Evolutionary conservation across 2,797 vertebrate genomes (phyloP), one percentile per base, ranked within the genome.

Genomic region (Lepus townsendii): DNA sequence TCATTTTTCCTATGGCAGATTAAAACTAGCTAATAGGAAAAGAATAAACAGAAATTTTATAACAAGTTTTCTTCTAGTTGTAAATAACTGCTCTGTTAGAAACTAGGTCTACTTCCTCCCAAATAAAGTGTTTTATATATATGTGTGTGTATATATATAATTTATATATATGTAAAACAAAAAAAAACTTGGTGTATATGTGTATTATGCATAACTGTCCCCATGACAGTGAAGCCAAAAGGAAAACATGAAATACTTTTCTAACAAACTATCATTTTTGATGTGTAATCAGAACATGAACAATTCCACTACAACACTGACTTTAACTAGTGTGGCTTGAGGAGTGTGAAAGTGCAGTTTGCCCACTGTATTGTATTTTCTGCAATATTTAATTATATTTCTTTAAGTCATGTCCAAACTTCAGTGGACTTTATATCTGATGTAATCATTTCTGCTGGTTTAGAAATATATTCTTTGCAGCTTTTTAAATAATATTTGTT

Each of bases 201-300:
- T 83, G 19, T 24, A 60, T 26, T 57, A 69, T 32, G 24, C 26
- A 86, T 78, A 92, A 71, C 50, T 77, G 30, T 83, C 22, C 30
- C 57, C n/a, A 71, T 63, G 75, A 68, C 38, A 75, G 42, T 96
- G 8, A 79, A 95, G n/a, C 73, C 52, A 65, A 52, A 91, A 87
- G 26, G 60, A 78, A 95, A 95, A 88, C 27, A 87, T 68, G 16
- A 93, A 62, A 94, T n/a, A 17, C 22, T 92, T 79, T 92, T 91
- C 24, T 92, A 91, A 91, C 35, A 86, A 90, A 79, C 52, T 88
- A 47, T n/a, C 1, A 82, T 87, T 87, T 96, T 76, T 83, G 63
- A 86, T 24, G 83, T 65, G 35, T 7, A 85, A 77, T 93, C 68
- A 83, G 26, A 84, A 77, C 35, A 63, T 65, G 26, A 86, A 82